A percentile compares a stretch with the other conserved stretches of the same genome.
Conservation (phyloP, 2,797 vertebrate genomes). For the Hoplostethus atlanticus region DNA sequence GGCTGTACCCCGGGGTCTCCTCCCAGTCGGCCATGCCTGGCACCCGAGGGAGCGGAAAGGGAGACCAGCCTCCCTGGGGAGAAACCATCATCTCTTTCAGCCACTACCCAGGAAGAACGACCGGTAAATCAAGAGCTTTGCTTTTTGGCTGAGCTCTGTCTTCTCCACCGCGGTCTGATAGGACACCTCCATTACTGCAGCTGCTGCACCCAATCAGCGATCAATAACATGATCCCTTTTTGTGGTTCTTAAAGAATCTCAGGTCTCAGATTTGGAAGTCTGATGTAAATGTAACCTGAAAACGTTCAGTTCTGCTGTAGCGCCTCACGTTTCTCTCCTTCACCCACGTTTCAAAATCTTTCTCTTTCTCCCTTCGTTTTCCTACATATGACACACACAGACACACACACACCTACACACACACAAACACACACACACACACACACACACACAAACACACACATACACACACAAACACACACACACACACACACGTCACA, state of each 20-base stretch:
- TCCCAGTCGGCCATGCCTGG: conserved; percentile 21
- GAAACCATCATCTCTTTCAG: no score
- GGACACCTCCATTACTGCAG: not conserved
- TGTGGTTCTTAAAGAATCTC: no score
- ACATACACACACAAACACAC: not conserved
- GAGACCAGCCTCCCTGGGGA: conserved; percentile 4
- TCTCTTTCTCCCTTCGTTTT: no score
- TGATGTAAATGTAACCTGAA: no score
- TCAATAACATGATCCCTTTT: no score
- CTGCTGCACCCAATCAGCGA: not conserved
- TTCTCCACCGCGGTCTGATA: not conserved
- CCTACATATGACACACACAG: conserved; percentile 1
- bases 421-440: conserved; percentile 12
- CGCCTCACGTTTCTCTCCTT: no score
- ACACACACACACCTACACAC: conserved; percentile 1
- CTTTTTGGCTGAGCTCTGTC: not conserved
- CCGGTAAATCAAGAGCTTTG: not conserved
- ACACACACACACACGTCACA: no score
- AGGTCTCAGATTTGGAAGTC: no score
- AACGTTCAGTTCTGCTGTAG: no score
- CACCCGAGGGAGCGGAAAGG: conserved; percentile 1
- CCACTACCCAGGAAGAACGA: no score
- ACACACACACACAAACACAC: not conserved
- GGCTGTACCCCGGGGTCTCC: conserved; percentile 45
- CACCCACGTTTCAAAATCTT: no score